Evolutionary conservation across 2,888 invertebrate genomes (phyloP), one percentile per base, ranked within the genome.

Genomic region (Teleiodes luculella): DNA sequence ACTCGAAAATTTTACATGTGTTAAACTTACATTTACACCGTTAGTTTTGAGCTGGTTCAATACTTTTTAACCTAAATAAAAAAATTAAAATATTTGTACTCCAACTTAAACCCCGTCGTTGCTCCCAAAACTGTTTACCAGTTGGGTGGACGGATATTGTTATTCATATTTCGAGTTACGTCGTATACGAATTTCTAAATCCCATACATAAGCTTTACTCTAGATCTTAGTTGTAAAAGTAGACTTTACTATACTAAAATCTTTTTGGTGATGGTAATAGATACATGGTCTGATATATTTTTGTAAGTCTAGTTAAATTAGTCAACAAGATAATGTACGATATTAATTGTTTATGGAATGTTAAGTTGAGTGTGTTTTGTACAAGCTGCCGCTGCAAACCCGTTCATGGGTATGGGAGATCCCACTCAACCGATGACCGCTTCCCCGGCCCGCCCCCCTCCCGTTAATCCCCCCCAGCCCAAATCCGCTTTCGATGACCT

Each of bases 401-500:
- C 93, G 57, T 93, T 93, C 85, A 92, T 91, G 91, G 91, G 91
- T 75, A 92, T 92, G 83, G 90, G 90, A 78, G 91, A 91, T 57
- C 85, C 86, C 66, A 78, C 80, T 64, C 84, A 73, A 61, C 83
- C 86, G 69, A 86, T 75, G 69, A 78, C 78, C 69, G 86, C 78
- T 58, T 87, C 86, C 64, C 89, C 83, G 62, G 86, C 86, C 87
- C 92, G 87, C 72, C 91, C 86, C 78, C 91, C 91, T 49, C 91
- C 90, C 30, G 63, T 73, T 33, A 70, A 76, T 60, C 83, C 83
- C 58, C 76, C 79, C 51, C 82, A 85, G 58, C 87, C 88, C 53
- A 93, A 92, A 69, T 92, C 92, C 64, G 93, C 93, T 33, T 91
- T 93, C 76, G 93, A 93, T 71, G 93, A 93, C 68, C 90, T 94